Base-by-base conservation (phyloP, 1,140 invertebrate genomes). In the Diachasmimorpha longicaudata region DNA sequence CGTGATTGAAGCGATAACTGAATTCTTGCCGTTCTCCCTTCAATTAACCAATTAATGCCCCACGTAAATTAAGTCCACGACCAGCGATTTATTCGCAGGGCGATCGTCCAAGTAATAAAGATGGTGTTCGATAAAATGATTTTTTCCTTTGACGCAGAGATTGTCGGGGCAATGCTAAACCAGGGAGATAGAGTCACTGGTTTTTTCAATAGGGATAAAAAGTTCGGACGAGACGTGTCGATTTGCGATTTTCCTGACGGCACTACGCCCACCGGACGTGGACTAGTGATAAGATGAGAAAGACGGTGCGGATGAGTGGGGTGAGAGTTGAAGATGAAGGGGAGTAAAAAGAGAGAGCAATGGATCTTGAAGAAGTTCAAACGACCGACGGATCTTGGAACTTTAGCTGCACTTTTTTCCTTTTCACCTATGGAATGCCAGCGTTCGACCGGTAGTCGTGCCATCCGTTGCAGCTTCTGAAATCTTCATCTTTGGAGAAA, bases 301-400 rank as follows among this genome's bases (percentile, higher is more conserved):
- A 67, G 23, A 68, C 42, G 42, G 37, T 44, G 44, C 25, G 19
- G 42, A 67, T 25, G 14, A 68, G 66, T 68, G n/a, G 31, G 13
- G 14, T 16, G 14, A 10, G 16, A 16, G 23, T 19, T 16, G 11
- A 36, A 31, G 23, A n/a, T 31, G 25, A 42, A 69, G 31, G 11
- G 37, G 68, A 69, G 44, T 52, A n/a, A 52, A 48, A 55, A 68
- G 36, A 13, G 66, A 52, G 46, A 68, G 25, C 37, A 74, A 74
- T 73, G 42, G 39, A 74, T 74, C 25, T 36, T 68, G 6, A 36
- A 52, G 36, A 66, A 74, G 73, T 74, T 74, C 25, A 68, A 74
- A 69, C 44, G 66, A 31, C 68, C 66, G n/a, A 16, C 1, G 36
- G n/a, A 68, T 37, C 36, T 68, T 68, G 25, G n/a, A 68, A 37